Evolutionary conservation across 2,797 vertebrate genomes (phyloP).

Genomic region (Danionella dracula): DNA sequence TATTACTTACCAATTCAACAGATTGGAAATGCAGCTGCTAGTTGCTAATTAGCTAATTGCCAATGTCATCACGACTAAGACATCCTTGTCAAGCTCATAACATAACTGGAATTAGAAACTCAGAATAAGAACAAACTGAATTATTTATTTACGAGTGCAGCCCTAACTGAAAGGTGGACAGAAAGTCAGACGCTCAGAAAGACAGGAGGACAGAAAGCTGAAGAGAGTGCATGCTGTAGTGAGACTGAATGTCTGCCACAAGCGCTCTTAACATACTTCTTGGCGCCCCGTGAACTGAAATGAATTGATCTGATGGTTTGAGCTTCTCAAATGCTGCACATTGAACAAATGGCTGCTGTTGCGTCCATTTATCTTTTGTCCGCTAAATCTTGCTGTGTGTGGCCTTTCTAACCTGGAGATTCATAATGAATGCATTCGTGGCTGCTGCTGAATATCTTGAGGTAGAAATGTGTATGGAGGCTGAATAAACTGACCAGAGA

Average conservation of each 20-base stretch:
- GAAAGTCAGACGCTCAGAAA: background rate
- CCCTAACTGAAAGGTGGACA: background rate
- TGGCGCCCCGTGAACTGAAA: slow-evolving; percentile 68
- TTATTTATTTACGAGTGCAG: too few species aligned
- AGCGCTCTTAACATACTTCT: slow-evolving; percentile 62
- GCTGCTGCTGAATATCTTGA: background rate
- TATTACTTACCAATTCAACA: too few species aligned
- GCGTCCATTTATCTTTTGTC: slow-evolving; percentile 23
- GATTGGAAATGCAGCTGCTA: too few species aligned
- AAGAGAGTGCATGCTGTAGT: slow-evolving; percentile 9
- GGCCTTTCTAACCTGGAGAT: slow-evolving; percentile 18
- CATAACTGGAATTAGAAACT: too few species aligned
- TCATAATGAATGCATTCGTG: background rate
- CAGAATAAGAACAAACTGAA: too few species aligned
- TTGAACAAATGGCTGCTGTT: slow-evolving; percentile 41
- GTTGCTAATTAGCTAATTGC: too few species aligned
- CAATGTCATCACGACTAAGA: too few species aligned
- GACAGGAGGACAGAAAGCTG: background rate
- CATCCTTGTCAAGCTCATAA: too few species aligned
- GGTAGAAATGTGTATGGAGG: background rate
- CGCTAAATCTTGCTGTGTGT: slow-evolving; percentile 19
- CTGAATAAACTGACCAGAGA: background rate
- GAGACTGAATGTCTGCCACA: slow-evolving; percentile 56
- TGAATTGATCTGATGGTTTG: slow-evolving; percentile 69
- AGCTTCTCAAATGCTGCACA: slow-evolving; percentile 52